Evolutionary conservation across 2,797 vertebrate species (phyloP), one percentile per base, ranked within the genome.

Genomic region (Linurgus olivaceus): DNA sequence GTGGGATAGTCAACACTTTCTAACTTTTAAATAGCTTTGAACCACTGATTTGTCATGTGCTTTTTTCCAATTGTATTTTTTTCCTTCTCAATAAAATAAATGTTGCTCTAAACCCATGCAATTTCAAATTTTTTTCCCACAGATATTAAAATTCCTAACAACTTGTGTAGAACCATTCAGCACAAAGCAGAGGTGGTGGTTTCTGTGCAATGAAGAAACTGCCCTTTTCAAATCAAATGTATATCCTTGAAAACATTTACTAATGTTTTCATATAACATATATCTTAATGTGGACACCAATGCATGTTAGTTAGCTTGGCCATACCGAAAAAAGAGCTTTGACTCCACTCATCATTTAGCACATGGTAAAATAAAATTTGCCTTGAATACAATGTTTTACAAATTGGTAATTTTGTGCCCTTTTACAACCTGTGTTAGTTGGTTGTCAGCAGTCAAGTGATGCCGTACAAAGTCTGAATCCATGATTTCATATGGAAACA

Each of bases 1-100:
- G n/a, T 17, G n/a, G 52, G 33, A 61, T 59, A 73, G 19, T 73
- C 50, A 48, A 68, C 72, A 77, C 31, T 94, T 95, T 70, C 68
- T 58, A 79, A 67, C 50, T 21, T 10, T 21, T n/a, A 37, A 65
- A 44, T 50, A 72, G 38, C 21, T 26, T 10, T 35, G 57, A 87
- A 42, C 9, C 18, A 63, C 55, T 18, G 63, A 40, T 79, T 44
- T 81, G n/a, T 31, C n/a, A 2, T 52, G 14, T 57, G 17, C 31
- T 74, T 71, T 65, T 40, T 58, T 26, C 23, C 20, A 63, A 5
- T 8, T 68, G 0, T 55, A 2, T 35, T 73, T 70, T 75, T 72
- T 76, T 26, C 45, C 4, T 28, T 74, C 25, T 70, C 42, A 73
- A 25, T 63, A 57, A 61, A 65, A 40, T 61, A 63, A 68, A 31